Evolutionary conservation across 2,113 vertebrate species (phyloP), one percentile per base, ranked within the genome.

Genomic region (Marmota flaviventris): DNA sequence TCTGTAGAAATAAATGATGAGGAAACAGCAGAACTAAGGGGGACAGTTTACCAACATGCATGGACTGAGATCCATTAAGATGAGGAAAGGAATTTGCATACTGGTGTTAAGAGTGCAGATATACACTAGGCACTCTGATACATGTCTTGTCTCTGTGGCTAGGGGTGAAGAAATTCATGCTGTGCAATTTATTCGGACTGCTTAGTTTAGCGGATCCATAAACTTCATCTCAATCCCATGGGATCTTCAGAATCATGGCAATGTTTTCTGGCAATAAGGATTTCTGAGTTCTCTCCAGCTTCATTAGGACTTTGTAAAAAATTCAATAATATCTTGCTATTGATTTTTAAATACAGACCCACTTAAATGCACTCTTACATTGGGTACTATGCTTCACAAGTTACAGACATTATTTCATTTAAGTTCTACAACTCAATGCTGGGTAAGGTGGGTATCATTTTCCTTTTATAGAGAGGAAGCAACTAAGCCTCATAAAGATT

Each of bases 341-440:
- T 89, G 69, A 81, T 91, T 85, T 95, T 73, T 61, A 96, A 58
- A 79, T 34, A n/a, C 0, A 63, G 18, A 72, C 6, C 18, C 78
- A 73, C 45, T 85, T 37, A 70, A 73, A 58, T 17, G 53, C 24
- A 85, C 34, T 48, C 32, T 91, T 82, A 22, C 1, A 27, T 37
- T 76, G 61, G 29, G 2, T 14, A 61, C 25, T 67, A 2, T 48
- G 39, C 18, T 25, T 11, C 61, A 73, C 76, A 69, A 16, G 48
- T 77, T 77, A 77, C 24, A 94, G 39, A 32, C 4, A 73, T 67
- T 53, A 84, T 11, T 58, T 91, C 27, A 69, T 61, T 95, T 94
- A 91, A 93, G 77, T 85, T 3, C 67, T 94, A 75, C 14, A 88
- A 48, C 2, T 78, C 34, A 78, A 18, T 85, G 20, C 14, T 17